Evolutionary conservation across 2,113 vertebrate species (phyloP).

Genomic region (Alosa alosa): DNA sequence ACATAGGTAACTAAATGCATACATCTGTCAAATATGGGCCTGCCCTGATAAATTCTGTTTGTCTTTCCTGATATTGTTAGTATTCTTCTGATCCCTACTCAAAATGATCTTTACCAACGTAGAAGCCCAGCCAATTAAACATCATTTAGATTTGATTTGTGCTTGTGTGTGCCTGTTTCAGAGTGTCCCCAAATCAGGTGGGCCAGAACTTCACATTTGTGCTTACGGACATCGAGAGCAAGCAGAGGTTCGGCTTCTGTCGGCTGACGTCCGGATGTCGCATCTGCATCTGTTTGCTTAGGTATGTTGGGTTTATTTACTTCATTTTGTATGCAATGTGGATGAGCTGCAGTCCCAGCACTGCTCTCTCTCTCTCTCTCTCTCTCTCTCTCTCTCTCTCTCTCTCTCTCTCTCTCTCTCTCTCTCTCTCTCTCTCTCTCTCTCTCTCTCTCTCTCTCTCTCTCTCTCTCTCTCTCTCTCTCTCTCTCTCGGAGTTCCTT

Average conservation of each 20-base stretch:
- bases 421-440: background rate
- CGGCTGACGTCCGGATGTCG: conserved; percentile 89
- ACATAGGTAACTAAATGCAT: background rate
- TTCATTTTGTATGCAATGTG: background rate
- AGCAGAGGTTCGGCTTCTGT: conserved; percentile 97
- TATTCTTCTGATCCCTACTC: background rate
- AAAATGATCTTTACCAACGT: background rate
- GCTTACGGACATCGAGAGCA: conserved; percentile 95
- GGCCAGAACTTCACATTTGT: conserved; percentile 99
- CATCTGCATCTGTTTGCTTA: conserved; percentile 91
- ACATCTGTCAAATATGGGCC: background rate
- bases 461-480: no score
- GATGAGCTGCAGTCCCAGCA: background rate
- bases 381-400: no score
- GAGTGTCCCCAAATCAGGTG: conserved; percentile 88
- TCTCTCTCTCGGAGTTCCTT: background rate
- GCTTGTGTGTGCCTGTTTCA: conserved; percentile 49
- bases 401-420: background rate
- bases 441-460: background rate
- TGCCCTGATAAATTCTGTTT: background rate
- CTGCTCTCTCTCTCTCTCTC: no score
- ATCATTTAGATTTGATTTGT: conserved; percentile 1
- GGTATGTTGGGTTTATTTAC: conserved; percentile 52
- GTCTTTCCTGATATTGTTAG: background rate
- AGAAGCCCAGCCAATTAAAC: background rate